These are phyloP conservation scores for Ictalurus furcatus DNA, from an alignment of 2,113 vertebrate species.

Conservation along the genomic window DNA sequence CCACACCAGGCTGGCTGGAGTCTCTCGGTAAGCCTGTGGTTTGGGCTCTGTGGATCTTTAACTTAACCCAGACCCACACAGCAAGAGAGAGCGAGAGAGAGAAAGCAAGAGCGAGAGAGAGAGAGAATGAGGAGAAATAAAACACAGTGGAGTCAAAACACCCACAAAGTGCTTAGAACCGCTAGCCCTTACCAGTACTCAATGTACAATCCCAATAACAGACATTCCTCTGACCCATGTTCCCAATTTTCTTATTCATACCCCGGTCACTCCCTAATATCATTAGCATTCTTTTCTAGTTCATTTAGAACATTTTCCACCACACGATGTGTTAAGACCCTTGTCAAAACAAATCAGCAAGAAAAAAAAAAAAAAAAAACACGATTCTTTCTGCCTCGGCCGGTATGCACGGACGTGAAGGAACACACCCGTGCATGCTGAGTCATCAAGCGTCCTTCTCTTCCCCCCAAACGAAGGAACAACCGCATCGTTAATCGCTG, in stretches of 20 bases:
- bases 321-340: neutral
- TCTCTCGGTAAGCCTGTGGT: constrained; percentile 52
- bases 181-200: constrained; percentile 17
- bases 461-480: constrained; percentile 3
- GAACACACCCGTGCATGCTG: constrained; percentile 2
- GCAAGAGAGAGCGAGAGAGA: constrained; percentile 10
- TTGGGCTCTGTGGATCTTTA: constrained; percentile 51
- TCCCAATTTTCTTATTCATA: neutral
- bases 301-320: constrained; percentile 14
- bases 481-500: constrained; percentile 32
- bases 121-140: constrained; percentile 4
- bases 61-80: constrained; percentile 52
- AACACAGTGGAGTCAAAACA: constrained; percentile 26
- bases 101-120: constrained; percentile 1
- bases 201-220: neutral
- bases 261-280: neutral
- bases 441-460: constrained; percentile 11
- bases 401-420: neutral
- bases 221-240: constrained; percentile 10
- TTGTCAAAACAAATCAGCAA: constrained; percentile 21
- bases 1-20: constrained; percentile 54
- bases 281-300: neutral
- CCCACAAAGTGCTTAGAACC: constrained; percentile 23
- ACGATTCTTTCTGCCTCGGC: neutral
- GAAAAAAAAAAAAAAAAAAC: neutral